These are phyloP conservation scores for Tenrec ecaudatus DNA, from an alignment of 2,113 vertebrate genomes.

Conservation along the genomic window DNA sequence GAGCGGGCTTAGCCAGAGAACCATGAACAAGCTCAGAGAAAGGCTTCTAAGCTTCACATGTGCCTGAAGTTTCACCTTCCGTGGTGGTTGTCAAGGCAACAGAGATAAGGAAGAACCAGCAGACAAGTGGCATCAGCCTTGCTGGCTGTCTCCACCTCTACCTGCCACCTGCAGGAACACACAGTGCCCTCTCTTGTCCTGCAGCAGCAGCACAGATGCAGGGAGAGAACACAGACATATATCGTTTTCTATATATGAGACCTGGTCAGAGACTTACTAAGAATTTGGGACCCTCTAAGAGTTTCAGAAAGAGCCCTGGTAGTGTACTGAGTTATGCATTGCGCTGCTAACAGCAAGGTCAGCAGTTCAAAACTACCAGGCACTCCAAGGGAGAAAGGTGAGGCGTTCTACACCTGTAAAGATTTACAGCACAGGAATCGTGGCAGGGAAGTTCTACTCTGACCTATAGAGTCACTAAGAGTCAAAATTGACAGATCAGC, in stretches of 20 bases:
- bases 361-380: no score
- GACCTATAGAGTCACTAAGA: no score
- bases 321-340: no score
- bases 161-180: background rate
- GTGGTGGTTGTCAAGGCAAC: conserved; percentile 66
- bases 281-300: background rate
- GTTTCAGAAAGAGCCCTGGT: no score
- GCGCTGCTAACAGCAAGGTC: no score
- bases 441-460: no score
- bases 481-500: no score
- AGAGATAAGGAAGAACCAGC: background rate
- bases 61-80: conserved; percentile 23
- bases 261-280: background rate
- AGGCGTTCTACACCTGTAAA: no score
- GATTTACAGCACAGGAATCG: no score
- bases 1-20: background rate
- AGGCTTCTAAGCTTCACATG: background rate
- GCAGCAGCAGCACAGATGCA: background rate
- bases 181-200: background rate
- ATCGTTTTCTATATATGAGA: background rate
- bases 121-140: conserved; percentile 25
- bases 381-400: no score
- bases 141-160: background rate
- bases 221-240: background rate
- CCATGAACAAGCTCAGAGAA: background rate